phyloP scores from a whole-genome alignment of 2,797 vertebrate species.

The Pseudomugil tenellus region DNA sequence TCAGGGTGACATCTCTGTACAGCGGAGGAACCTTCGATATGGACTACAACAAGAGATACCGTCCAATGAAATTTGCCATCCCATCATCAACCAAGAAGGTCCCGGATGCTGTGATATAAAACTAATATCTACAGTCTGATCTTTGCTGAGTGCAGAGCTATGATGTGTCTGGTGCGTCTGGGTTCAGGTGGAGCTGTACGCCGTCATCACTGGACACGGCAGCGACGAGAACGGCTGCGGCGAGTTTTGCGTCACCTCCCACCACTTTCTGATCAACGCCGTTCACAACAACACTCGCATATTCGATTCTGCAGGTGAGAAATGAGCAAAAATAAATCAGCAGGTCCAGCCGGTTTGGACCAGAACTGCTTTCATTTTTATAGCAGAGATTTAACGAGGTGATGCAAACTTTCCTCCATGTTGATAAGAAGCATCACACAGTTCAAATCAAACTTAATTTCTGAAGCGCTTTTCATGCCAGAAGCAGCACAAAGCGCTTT shows the following conservation, averaged over 20 bases:
- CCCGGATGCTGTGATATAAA: fast-evolving
- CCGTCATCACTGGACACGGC: conserved; percentile 85
- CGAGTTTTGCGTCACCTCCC: conserved; percentile 86
- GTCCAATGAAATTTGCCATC: conserved; percentile 72
- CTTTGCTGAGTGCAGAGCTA: not conserved
- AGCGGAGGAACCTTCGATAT: conserved; percentile 82
- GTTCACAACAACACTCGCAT: conserved; percentile 74
- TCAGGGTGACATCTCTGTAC: conserved; percentile 73
- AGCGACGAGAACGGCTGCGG: conserved; percentile 81
- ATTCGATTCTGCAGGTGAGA: conserved; percentile 81
- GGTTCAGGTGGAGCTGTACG: conserved; percentile 83
- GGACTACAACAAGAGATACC: conserved; percentile 80
- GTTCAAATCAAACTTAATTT: no score
- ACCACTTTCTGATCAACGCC: conserved; percentile 81
- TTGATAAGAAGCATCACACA: no score
- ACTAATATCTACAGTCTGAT: fast-evolving
- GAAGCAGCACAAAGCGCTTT: no score
- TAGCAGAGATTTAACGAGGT: no score
- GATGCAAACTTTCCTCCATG: no score
- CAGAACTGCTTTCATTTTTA: no score
- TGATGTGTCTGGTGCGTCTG: not conserved
- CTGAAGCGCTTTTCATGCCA: no score
- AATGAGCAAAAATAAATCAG: not conserved
- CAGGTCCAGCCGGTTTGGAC: no score
- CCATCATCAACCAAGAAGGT: conserved; percentile 80